Conservation (phyloP, 2,113 vertebrate genomes). For the Furnarius figulus region DNA sequence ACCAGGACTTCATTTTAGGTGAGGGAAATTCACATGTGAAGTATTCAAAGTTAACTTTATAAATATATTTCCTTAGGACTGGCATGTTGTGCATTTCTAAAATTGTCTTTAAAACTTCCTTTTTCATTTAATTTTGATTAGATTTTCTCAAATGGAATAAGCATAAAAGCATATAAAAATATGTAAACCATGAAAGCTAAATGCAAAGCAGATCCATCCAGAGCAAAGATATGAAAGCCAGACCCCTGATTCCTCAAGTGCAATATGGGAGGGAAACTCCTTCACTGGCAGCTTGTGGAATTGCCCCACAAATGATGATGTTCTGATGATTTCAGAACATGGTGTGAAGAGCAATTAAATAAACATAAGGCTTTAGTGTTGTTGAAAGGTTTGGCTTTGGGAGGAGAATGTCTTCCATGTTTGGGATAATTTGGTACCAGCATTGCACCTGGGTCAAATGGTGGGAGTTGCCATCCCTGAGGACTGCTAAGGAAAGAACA, state of each 20-base stretch:
- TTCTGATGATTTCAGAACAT: neutral
- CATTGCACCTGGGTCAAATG: neutral
- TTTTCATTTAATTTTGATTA: neutral
- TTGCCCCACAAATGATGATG: neutral
- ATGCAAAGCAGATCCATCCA: conserved; percentile 14
- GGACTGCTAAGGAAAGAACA: neutral
- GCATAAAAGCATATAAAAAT: neutral
- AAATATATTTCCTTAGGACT: neutral
- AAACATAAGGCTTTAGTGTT: neutral
- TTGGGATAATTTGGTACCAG: neutral
- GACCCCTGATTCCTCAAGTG: neutral
- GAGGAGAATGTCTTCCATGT: neutral
- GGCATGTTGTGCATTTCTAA: neutral
- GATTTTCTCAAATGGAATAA: neutral
- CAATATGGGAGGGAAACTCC: neutral
- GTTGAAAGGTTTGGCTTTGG: neutral
- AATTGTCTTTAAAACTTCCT: conserved; percentile 28
- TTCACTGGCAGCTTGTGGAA: neutral
- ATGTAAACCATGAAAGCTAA: neutral
- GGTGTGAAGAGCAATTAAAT: neutral
- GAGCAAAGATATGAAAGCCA: neutral
- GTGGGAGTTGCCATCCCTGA: neutral
- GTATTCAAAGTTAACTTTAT: conserved; percentile 9
- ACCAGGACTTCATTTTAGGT: conserved; percentile 11
- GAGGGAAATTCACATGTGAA: neutral